Evolutionary conservation across 2,797 vertebrate species (phyloP).

Genomic region (Enteromius argenteus): DNA sequence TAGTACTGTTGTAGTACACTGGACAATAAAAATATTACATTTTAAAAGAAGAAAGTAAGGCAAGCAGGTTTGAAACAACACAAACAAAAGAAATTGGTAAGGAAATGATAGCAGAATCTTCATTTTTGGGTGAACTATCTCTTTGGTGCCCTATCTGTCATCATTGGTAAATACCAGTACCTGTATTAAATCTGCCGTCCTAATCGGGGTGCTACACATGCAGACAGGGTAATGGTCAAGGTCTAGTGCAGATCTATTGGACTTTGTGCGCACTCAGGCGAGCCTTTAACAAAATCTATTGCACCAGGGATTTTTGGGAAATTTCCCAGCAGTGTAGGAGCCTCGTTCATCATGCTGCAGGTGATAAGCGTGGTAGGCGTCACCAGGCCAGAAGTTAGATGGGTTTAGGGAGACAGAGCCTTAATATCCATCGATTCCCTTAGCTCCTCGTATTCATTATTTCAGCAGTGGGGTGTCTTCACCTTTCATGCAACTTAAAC

Average conservation of each 20-base stretch:
- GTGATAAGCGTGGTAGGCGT: constrained; percentile 61
- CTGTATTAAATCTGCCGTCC: constrained; percentile 43
- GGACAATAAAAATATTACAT: background rate
- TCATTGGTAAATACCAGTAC: constrained; percentile 45
- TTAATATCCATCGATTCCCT: constrained; percentile 62
- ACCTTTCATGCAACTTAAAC: constrained; percentile 52
- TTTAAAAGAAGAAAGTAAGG: background rate
- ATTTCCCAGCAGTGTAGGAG: constrained; percentile 55
- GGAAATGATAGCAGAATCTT: background rate
- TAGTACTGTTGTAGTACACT: background rate
- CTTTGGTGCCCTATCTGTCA: constrained; percentile 33
- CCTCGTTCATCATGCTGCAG: constrained; percentile 60
- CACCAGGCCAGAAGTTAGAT: constrained; percentile 45
- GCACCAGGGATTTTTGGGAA: constrained; percentile 55
- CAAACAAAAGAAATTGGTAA: background rate
- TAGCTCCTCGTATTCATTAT: constrained; percentile 57
- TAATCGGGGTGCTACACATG: constrained; percentile 50
- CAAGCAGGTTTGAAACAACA: background rate
- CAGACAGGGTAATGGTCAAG: constrained; percentile 50
- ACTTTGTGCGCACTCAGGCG: constrained; percentile 55
- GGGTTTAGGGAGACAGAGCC: constrained; percentile 51
- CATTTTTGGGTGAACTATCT: background rate
- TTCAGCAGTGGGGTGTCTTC: constrained; percentile 52
- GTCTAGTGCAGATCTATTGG: constrained; percentile 57
- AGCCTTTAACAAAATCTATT: constrained; percentile 56